phyloP scores from a whole-genome alignment of 2,888 invertebrate genomes.

The Melolontha melolontha region DNA sequence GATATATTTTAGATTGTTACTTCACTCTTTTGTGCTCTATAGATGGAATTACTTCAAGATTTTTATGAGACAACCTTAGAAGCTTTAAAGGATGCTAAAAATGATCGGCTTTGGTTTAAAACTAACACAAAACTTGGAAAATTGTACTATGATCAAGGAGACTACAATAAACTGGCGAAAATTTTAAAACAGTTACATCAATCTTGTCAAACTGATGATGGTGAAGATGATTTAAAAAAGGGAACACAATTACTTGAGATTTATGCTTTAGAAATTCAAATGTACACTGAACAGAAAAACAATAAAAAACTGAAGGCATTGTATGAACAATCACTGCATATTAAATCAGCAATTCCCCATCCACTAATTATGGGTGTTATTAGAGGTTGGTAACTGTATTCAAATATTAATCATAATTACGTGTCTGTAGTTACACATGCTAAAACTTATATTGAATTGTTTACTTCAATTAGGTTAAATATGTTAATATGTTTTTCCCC shows the following conservation, averaged over 20 bases:
- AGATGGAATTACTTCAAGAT: constrained; percentile 98
- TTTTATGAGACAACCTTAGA: constrained; percentile 98
- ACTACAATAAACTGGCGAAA: constrained; percentile 93
- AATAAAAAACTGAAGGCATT: constrained; percentile 97
- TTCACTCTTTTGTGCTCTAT: constrained; percentile 47
- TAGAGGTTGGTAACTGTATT: constrained; percentile 81
- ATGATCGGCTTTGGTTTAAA: constrained; percentile 99
- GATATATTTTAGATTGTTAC: background rate
- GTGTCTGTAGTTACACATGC: constrained; percentile 8
- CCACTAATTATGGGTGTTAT: constrained; percentile 99
- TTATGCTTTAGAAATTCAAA: constrained; percentile 98
- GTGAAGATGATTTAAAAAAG: constrained; percentile 97
- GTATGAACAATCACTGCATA: constrained; percentile 98
- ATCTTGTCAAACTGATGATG: constrained; percentile 98
- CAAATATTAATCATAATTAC: constrained; percentile 25
- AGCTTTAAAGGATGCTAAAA: constrained; percentile 96
- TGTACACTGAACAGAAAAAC: constrained; percentile 99
- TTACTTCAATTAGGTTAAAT: constrained; percentile 5
- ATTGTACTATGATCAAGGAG: constrained; percentile 95
- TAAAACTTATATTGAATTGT: constrained; percentile 5
- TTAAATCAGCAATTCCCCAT: constrained; percentile 99
- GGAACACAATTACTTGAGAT: constrained; percentile 98
- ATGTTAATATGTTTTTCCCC: constrained; percentile 36
- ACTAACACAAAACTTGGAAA: constrained; percentile 99
- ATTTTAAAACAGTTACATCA: constrained; percentile 97